phyloP scores from a whole-genome alignment of 2,888 invertebrate genomes.

The Eremobia ochroleuca region DNA sequence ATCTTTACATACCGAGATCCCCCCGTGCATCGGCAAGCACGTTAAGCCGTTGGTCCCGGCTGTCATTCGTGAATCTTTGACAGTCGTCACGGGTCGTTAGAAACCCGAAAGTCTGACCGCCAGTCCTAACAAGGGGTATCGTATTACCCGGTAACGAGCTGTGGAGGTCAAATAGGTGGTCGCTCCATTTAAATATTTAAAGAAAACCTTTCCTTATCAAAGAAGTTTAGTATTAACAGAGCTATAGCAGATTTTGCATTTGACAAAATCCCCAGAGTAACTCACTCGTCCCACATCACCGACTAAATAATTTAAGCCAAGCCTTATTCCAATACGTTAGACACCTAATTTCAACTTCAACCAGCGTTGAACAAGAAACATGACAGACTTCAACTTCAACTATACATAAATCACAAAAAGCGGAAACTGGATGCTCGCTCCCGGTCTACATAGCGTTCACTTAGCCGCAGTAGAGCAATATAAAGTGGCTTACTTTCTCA shows the following conservation, averaged over 20 bases:
- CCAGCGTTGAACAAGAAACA: not conserved
- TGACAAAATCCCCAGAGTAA: not conserved
- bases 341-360: not conserved
- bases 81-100: too few species aligned
- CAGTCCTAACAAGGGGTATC: too few species aligned
- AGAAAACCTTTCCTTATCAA: not conserved
- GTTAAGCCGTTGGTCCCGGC: too few species aligned
- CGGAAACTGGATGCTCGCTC: slow-evolving; percentile 22
- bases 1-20: too few species aligned
- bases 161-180: too few species aligned
- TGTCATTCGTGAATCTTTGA: too few species aligned
- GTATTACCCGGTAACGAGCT: too few species aligned
- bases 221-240: not conserved
- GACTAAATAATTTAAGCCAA: too few species aligned
- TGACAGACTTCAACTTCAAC: slow-evolving; percentile 1
- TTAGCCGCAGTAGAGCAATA: slow-evolving; percentile 60
- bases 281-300: not conserved
- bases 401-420: slow-evolving; percentile 12
- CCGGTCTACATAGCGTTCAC: slow-evolving; percentile 33
- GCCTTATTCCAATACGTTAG: not conserved
- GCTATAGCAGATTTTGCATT: not conserved
- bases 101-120: too few species aligned
- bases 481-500: slow-evolving; percentile 61
- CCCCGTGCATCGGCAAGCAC: too few species aligned
- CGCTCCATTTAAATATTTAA: not conserved